These are phyloP conservation scores for Semicossyphus pulcher DNA, from an alignment of 2,113 vertebrate genomes.

Conservation along the genomic window DNA sequence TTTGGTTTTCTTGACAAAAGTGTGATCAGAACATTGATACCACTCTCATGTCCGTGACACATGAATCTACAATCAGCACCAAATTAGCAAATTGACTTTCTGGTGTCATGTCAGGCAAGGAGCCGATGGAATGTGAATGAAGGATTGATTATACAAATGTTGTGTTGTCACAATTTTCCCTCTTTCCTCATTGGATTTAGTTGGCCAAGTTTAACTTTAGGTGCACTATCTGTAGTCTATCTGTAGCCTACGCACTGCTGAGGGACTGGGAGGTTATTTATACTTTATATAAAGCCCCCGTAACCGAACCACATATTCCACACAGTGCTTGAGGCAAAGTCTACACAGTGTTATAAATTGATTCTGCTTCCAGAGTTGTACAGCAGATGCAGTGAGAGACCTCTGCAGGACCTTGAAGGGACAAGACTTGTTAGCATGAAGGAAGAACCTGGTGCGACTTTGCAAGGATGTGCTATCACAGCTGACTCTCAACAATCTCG, in stretches of 20 bases:
- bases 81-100: background rate
- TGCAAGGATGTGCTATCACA: background rate
- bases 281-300: constrained; percentile 31
- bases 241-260: constrained; percentile 4
- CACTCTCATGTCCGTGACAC: too few species aligned
- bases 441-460: constrained; percentile 3
- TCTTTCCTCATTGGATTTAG: background rate
- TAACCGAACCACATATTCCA: constrained; percentile 30
- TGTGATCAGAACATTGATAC: too few species aligned
- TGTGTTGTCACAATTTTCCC: background rate
- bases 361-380: constrained; percentile 29
- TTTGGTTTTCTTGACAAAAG: too few species aligned
- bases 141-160: background rate
- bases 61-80: background rate
- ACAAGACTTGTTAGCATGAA: constrained; percentile 21
- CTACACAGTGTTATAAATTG: constrained; percentile 44
- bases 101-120: too few species aligned
- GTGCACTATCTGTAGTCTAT: constrained; percentile 31
- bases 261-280: constrained; percentile 44
- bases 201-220: constrained; percentile 20
- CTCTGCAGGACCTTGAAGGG: constrained; percentile 25
- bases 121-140: too few species aligned
- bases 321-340: constrained; percentile 35
- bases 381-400: constrained; percentile 33
- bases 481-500: background rate